Conservation (phyloP, 1,140 invertebrate genomes). For the Mactra quadrangularis region DNA sequence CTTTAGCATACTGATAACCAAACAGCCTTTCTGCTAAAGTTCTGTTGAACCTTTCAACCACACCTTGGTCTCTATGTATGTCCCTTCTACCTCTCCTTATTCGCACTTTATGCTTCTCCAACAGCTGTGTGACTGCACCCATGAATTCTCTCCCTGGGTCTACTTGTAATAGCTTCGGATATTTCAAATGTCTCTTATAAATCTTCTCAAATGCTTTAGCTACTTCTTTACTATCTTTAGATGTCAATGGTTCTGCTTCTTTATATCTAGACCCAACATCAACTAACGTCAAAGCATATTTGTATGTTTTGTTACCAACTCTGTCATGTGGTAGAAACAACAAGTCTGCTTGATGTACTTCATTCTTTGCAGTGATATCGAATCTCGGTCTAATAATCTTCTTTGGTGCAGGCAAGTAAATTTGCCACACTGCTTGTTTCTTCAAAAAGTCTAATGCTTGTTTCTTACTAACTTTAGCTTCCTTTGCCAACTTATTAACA, state of each 20-base stretch:
- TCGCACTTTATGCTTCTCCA: conserved; percentile 53
- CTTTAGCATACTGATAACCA: conserved; percentile 61
- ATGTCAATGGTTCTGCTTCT: conserved; percentile 61
- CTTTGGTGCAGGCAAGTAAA: conserved; percentile 56
- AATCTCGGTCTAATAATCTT: conserved; percentile 46
- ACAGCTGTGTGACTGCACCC: conserved; percentile 43
- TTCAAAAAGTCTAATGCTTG: conserved; percentile 45
- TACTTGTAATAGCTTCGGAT: conserved; percentile 59
- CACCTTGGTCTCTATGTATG: conserved; percentile 51
- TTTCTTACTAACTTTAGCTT: conserved; percentile 12
- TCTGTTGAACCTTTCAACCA: conserved; percentile 54
- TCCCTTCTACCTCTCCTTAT: conserved; percentile 40
- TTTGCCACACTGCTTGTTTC: conserved; percentile 64
- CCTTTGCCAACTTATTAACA: conserved; percentile 55
- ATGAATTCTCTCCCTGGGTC: conserved; percentile 62
- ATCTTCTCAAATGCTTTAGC: conserved; percentile 56
- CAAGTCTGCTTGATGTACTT: conserved; percentile 63
- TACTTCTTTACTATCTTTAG: conserved; percentile 54
- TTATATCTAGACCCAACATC: conserved; percentile 63
- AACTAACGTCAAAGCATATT: conserved; percentile 60
- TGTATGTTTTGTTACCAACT: conserved; percentile 47
- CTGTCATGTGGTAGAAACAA: conserved; percentile 64
- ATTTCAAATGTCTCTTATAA: conserved; percentile 59
- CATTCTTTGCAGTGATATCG: conserved; percentile 41
- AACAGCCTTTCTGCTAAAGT: conserved; percentile 64